A percentile compares a stretch with the other conserved stretches of the same genome.
These are phyloP conservation scores for Netelia melanura DNA, from an alignment of 2,888 invertebrate species.

Conservation along the genomic window DNA sequence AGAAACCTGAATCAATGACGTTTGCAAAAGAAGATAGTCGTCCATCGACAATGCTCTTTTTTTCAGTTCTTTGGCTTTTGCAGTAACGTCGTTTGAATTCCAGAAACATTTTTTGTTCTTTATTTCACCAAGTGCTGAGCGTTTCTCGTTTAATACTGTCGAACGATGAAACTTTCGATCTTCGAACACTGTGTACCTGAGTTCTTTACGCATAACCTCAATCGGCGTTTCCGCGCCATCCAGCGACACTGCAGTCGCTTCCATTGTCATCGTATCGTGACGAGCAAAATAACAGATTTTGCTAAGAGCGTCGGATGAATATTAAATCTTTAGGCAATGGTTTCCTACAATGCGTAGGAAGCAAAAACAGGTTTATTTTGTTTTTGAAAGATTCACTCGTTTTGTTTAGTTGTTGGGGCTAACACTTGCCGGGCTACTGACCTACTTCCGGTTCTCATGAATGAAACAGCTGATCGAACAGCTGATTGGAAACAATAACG, in stretches of 20 bases:
- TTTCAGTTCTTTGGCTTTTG: slow-evolving; percentile 74
- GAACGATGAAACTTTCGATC: slow-evolving; percentile 76
- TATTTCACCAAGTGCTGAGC: slow-evolving; percentile 75
- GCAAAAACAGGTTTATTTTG: too few relatives aligned
- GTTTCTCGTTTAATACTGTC: slow-evolving; percentile 73
- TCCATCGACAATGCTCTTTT: slow-evolving; percentile 74
- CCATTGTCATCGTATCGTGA: background rate
- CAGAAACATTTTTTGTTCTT: slow-evolving; percentile 60
- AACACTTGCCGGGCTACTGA: too few relatives aligned
- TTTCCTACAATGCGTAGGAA: too few relatives aligned
- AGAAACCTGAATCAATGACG: slow-evolving; percentile 80
- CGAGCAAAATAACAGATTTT: background rate
- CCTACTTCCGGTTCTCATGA: background rate
- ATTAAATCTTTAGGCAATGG: background rate
- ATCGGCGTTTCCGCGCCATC: slow-evolving; percentile 29
- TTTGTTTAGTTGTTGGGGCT: too few relatives aligned
- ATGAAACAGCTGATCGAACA: slow-evolving; percentile 43
- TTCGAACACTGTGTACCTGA: slow-evolving; percentile 70
- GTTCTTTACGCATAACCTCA: slow-evolving; percentile 73
- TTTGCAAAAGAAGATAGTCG: slow-evolving; percentile 79
- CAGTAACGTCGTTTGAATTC: slow-evolving; percentile 71
- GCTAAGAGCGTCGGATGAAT: background rate
- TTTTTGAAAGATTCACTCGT: too few relatives aligned
- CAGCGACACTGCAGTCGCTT: too few relatives aligned
- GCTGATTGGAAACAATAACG: background rate